Conservation (phyloP, 2,113 vertebrate species). For the Alouatta palliata region DNA sequence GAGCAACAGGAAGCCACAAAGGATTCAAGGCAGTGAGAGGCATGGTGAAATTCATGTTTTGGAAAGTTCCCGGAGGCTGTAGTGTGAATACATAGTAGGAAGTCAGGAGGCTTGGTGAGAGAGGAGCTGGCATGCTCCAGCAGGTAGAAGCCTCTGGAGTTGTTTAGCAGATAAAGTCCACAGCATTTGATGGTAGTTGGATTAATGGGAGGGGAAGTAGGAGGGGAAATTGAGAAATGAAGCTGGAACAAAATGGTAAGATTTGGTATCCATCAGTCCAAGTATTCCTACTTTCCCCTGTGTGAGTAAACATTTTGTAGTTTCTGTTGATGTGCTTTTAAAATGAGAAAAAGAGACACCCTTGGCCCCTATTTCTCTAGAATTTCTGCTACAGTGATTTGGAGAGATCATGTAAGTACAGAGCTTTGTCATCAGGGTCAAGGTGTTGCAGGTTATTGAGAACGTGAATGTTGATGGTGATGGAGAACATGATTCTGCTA, state of each 20-base stretch:
- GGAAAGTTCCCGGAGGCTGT: neutral
- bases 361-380: neutral
- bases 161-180: no score
- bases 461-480: neutral
- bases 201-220: neutral
- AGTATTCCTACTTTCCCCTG: fast-evolving
- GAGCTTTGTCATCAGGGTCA: neutral
- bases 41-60: neutral
- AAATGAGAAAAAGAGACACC: no score
- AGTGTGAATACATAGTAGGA: neutral
- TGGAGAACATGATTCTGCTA: neutral
- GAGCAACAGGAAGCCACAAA: neutral
- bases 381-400: neutral
- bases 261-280: neutral
- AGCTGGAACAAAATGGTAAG: neutral
- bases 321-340: neutral
- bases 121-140: neutral
- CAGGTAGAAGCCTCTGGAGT: neutral
- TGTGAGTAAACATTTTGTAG: fast-evolving
- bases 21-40: neutral
- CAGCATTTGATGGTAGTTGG: neutral
- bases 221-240: no score
- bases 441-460: neutral
- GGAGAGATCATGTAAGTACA: fast-evolving
- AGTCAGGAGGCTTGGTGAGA: no score